These are phyloP conservation scores for Poeciliopsis turneri DNA, from an alignment of 2,797 vertebrate genomes.

Conservation along the genomic window DNA sequence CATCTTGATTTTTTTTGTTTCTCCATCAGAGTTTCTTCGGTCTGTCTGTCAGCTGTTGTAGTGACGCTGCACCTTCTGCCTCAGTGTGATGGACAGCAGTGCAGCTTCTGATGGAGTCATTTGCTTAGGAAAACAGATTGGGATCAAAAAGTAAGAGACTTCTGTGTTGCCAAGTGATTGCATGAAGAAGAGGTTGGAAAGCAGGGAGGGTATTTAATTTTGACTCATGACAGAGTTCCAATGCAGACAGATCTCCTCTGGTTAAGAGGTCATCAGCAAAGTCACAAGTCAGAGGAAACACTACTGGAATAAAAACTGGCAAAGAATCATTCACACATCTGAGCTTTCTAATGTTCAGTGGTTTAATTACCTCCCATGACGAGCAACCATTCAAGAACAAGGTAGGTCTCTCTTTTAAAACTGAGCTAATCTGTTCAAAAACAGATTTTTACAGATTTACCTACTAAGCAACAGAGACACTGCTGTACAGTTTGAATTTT, in stretches of 20 bases:
- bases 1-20: conserved; percentile 51
- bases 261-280: background rate
- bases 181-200: background rate
- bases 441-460: no score
- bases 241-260: background rate
- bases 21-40: conserved; percentile 44
- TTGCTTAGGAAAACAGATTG: conserved; percentile 79
- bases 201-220: background rate
- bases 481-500: background rate
- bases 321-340: background rate
- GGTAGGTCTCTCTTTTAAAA: background rate
- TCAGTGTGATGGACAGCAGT: conserved; percentile 80
- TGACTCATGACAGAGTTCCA: background rate
- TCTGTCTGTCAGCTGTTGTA: conserved; percentile 86
- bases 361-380: background rate
- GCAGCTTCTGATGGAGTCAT: conserved; percentile 87
- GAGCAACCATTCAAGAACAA: background rate
- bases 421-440: no score
- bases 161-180: conserved; percentile 32
- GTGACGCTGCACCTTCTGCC: conserved; percentile 75
- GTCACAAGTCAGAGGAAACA: background rate
- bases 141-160: conserved; percentile 64
- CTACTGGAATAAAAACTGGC: background rate
- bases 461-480: background rate
- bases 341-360: background rate